Evolutionary conservation across 2,888 invertebrate species (phyloP), one percentile per base, ranked within the genome.

Genomic region (Cacoxenus indagator): DNA sequence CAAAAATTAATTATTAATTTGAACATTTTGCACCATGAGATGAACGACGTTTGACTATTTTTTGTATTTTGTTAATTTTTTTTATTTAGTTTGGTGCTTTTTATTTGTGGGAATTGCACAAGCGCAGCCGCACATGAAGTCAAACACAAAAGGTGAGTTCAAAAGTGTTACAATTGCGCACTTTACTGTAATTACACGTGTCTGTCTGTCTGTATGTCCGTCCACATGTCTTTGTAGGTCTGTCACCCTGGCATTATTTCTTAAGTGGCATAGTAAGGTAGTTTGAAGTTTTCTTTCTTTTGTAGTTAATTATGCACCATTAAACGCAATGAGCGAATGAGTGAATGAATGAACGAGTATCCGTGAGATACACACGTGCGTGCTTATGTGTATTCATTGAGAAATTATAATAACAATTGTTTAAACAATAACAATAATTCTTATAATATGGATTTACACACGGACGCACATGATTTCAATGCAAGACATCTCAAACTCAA

Each of bases 231-330:
- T 45, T 62, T 62, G 45, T 62, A 24, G 24, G 61, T 62, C 61
- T 62, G 45, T 62, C 61, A 62, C 61, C 61, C 61, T 62, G 61
- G 61, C 61, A 62, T 62, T 43, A 62, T 62, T 62, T 62, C 45
- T 62, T 62, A 24, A 29, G 57, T 57, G 27, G 37, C 37, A 37
- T 37, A 37, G 37, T 37, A 14, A 37, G 14, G 37, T 37, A 37
- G 2, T 37, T 37, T n/a, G n/a, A n/a, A n/a, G 37, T 37, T 37
- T 8, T 37, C 14, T 8, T 37, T 4, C 37, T 37, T n/a, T n/a
- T n/a, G 79, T 79, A 76, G 80, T 82, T 80, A 83, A 83, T 80
- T 80, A 80, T 79, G 80, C 80, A 73, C 65, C 70, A 79, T 80
- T 81, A 80, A 72, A 79, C 73, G 48, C 69, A 61, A 65, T 74